Evolutionary conservation across 2,888 invertebrate species (phyloP).

Genomic region (Eueremaeus valkanovi): DNA sequence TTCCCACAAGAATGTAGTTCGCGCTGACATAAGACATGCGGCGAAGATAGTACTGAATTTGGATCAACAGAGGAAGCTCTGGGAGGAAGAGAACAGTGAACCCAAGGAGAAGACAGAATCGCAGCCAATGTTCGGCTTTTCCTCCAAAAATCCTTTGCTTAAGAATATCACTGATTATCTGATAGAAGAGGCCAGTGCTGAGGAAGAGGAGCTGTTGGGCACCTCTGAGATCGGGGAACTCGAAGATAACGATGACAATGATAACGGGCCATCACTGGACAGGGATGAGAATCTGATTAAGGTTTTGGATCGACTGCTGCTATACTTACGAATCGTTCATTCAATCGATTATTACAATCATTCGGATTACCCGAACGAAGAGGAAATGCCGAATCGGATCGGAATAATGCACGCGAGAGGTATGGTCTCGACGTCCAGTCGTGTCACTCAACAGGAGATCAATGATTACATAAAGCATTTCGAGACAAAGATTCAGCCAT

Average conservation of each 20-base stretch:
- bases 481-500: conserved; percentile 85
- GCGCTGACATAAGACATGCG: conserved; percentile 85
- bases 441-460: conserved; percentile 57
- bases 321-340: conserved; percentile 93
- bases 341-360: conserved; percentile 99
- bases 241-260: conserved; percentile 52
- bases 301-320: conserved; percentile 70
- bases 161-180: conserved; percentile 95
- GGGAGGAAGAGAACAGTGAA: conserved; percentile 55
- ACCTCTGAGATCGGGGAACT: conserved; percentile 52
- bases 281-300: conserved; percentile 67
- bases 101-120: background rate
- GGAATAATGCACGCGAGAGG: conserved; percentile 97
- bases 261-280: conserved; percentile 56
- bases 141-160: conserved; percentile 74
- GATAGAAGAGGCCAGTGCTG: conserved; percentile 96
- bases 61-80: conserved; percentile 76
- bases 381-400: conserved; percentile 99
- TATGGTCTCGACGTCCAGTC: conserved; percentile 76
- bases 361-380: conserved; percentile 97
- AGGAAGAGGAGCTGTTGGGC: conserved; percentile 89
- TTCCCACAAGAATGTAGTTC: conserved; percentile 77
- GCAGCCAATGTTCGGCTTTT: conserved; percentile 49
- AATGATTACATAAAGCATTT: conserved; percentile 61
- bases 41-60: conserved; percentile 86